Evolutionary conservation across 1,140 invertebrate species (phyloP), one percentile per base, ranked within the genome.

Genomic region (Drosophila guanche): DNA sequence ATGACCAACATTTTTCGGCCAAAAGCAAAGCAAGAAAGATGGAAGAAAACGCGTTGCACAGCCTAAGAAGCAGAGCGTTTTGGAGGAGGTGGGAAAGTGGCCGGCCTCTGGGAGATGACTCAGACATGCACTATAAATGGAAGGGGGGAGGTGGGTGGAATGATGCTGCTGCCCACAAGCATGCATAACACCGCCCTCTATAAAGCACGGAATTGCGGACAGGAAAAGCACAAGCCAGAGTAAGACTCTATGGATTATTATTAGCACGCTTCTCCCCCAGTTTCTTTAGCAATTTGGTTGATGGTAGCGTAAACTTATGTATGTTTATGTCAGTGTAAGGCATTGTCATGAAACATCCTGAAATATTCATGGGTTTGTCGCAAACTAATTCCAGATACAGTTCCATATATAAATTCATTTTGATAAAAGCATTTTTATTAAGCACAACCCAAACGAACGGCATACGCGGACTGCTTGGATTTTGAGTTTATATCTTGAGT

Each of bases 131-230:
- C 33, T 22, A 8, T n/a, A 6, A 68, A n/a, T 14, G 42, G 46
- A 41, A 65, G 45, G 10, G 12, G 25, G 14, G 8, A 14, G 14
- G 22, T 8, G 27, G n/a, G 20, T 7, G 7, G 25, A 41, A 47
- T 46, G 51, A 60, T n/a, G 25, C 27, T 25, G 41, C 41, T 27
- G 62, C 48, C 67, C 16, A 20, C 16, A 20, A 20, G 16, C 16
- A 20, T 55, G 65, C 65, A 55, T 68, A 52, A 53, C 48, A 4
- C 8, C 33, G 8, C 37, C 25, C 55, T 43, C 14, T 60, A 79
- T 74, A 61, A 61, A 58, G 69, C 69, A 68, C 41, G 56, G 54
- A 78, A 79, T 74, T 57, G 43, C 46, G 52, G 58, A 52, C 56
- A 78, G 29, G 8, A 33, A 33, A 0, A 33, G 33, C 10, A 10